A percentile compares a stretch with the other conserved stretches of the same genome.
Conservation (phyloP, 2,113 vertebrate species). For the Pithys albifrons region DNA sequence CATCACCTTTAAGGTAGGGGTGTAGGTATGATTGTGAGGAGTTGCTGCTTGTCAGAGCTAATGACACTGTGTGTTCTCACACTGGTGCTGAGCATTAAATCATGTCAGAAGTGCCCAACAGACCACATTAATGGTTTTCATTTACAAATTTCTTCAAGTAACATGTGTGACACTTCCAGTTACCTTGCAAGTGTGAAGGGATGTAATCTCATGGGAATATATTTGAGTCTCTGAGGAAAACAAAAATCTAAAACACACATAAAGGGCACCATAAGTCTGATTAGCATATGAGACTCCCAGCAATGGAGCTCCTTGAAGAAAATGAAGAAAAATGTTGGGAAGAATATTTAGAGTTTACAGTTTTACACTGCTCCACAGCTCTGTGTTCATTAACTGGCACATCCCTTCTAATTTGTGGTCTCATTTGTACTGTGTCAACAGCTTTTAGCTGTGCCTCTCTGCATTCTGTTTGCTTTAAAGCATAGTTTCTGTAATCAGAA, state of each 20-base stretch:
- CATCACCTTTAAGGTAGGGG: not conserved
- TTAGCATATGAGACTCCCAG: not conserved
- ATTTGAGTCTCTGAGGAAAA: not conserved
- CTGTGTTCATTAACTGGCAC: conserved; percentile 54
- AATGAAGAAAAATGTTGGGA: conserved; percentile 16
- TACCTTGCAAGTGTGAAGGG: not conserved
- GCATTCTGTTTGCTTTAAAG: conserved; percentile 43
- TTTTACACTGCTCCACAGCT: conserved; percentile 49
- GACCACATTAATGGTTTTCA: not conserved
- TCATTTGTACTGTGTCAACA: conserved; percentile 64
- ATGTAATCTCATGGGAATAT: not conserved
- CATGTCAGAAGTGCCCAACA: not conserved
- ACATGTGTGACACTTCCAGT: not conserved
- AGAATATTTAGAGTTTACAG: not conserved
- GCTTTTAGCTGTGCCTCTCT: conserved; percentile 52
- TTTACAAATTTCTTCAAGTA: not conserved
- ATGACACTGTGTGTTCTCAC: not conserved
- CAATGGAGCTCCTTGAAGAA: not conserved
- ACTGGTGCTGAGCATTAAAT: not conserved
- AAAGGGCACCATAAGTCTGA: not conserved
- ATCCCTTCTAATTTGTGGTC: conserved; percentile 61
- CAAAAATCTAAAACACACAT: not conserved
- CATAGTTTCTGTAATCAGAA: not conserved
- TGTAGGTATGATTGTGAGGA: not conserved
- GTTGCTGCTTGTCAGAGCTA: not conserved